Evolutionary conservation across 2,113 vertebrate species (phyloP), one percentile per base, ranked within the genome.

Genomic region (Psilopsiagon aurifrons): DNA sequence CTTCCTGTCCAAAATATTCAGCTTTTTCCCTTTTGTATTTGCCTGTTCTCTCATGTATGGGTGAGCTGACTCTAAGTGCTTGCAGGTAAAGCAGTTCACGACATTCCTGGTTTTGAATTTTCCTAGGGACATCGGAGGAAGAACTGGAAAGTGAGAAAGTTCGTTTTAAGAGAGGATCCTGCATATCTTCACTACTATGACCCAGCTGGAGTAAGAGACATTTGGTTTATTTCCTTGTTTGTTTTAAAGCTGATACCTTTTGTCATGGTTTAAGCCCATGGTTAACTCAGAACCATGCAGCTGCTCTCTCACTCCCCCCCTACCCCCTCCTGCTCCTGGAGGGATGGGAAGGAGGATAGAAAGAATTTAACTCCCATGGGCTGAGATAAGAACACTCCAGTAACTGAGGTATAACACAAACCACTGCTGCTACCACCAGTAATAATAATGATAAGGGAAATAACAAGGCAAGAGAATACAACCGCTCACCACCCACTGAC

Each of bases 91-190:
- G 51, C 51, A 88, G 49, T 52, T 89, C 7, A 9, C 6, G 4
- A 71, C 7, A 28, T 82, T 60, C 17, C 9, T 88, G 27, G 0
- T 51, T 64, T 84, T 57, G 11, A 69, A 59, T 85, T 94, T 92
- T 76, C 57, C 67, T 76, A 99, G 99, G 99, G 99, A 24, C 99
- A 99, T 55, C 97, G 98, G 81, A 98, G 99, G 83, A 99, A 99
- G 97, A 99, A 99, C 97, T 99, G 99, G 99, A 99, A 99, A 97
- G 99, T 99, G 80, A 98, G 99, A 17, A 99, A 99, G 89, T 99
- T 99, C 78, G 96, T 99, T 63, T 98, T 99, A 67, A 98, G 99
- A 95, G 99, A 99, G 7, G 98, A 99, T 80, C 99, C 99, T n/a
- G 99, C 99, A 4, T 99, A 98, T 69, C 96, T 99, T 81, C 99